Percentiles rank a stretch among this genome's conserved stretches.
Conservation (phyloP, 2,888 invertebrate genomes). For the Sinotaia quadrata region DNA sequence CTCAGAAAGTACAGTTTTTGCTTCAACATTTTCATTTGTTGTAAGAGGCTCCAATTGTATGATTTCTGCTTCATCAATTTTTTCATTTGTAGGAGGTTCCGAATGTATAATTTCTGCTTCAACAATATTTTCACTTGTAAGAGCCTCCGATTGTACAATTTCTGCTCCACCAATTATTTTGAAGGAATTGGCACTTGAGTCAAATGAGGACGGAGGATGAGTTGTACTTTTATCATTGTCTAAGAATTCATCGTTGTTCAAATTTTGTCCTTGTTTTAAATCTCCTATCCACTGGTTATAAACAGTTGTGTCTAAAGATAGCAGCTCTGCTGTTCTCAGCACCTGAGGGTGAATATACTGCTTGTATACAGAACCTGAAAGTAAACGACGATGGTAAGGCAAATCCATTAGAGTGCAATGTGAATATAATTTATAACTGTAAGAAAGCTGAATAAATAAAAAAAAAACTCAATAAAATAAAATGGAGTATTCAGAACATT, state of each 20-base stretch:
- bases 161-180: not conserved
- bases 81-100: not conserved
- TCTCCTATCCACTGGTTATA: not conserved
- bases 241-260: too few species aligned
- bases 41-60: not conserved
- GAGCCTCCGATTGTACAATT: not conserved
- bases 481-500: too few species aligned
- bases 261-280: too few species aligned
- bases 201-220: too few species aligned
- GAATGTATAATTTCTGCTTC: not conserved
- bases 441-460: too few species aligned
- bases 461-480: too few species aligned
- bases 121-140: not conserved
- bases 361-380: slow-evolving; percentile 10
- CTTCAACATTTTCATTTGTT: too few species aligned
- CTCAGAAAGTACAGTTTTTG: too few species aligned
- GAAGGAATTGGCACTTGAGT: not conserved
- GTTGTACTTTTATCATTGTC: too few species aligned
- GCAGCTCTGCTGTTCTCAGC: not conserved
- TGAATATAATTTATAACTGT: too few species aligned
- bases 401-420: too few species aligned
- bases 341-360: slow-evolving; percentile 12
- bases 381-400: too few species aligned
- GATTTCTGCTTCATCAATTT: not conserved
- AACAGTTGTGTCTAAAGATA: not conserved